These are phyloP conservation scores for Holothuria leucospilota DNA, from an alignment of 53 echinoderm and acorn worm genomes.

Conservation along the genomic window DNA sequence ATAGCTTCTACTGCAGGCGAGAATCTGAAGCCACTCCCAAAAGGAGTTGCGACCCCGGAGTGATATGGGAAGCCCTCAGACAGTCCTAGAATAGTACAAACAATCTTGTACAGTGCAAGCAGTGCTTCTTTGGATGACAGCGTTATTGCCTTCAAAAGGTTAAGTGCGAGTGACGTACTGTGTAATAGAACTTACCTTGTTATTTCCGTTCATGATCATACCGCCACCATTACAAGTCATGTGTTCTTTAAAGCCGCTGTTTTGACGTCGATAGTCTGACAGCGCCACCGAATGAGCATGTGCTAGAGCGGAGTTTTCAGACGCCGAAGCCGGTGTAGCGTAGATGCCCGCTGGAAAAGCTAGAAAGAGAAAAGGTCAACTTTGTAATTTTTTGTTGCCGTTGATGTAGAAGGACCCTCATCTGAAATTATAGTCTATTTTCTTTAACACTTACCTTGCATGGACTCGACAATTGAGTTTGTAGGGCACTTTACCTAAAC, in stretches of 20 bases:
- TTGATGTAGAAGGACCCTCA: background rate
- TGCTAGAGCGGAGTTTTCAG: conserved; percentile 68
- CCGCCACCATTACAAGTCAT: conserved; percentile 67
- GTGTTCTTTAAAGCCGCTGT: conserved; percentile 70
- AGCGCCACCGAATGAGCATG: conserved; percentile 76
- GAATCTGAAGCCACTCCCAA: too few species aligned
- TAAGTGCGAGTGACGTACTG: background rate
- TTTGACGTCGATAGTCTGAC: conserved; percentile 68
- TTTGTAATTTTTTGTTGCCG: background rate
- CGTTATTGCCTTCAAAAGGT: too few species aligned
- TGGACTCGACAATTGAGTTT: too few species aligned
- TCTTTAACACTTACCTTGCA: too few species aligned
- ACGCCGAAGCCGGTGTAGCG: conserved; percentile 61
- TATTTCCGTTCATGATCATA: conserved; percentile 49
- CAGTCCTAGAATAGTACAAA: too few species aligned
- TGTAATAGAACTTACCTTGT: conserved; percentile 16
- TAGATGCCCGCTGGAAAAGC: conserved; percentile 72
- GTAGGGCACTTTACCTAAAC: too few species aligned
- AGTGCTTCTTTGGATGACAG: too few species aligned
- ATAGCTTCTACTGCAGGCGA: too few species aligned
- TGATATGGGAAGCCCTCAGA: too few species aligned
- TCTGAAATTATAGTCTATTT: too few species aligned
- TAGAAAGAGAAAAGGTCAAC: background rate
- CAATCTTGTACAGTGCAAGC: too few species aligned
- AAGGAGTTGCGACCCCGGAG: too few species aligned